Evolutionary conservation across 2,888 invertebrate species (phyloP).

Genomic region (Helobdella robusta): DNA sequence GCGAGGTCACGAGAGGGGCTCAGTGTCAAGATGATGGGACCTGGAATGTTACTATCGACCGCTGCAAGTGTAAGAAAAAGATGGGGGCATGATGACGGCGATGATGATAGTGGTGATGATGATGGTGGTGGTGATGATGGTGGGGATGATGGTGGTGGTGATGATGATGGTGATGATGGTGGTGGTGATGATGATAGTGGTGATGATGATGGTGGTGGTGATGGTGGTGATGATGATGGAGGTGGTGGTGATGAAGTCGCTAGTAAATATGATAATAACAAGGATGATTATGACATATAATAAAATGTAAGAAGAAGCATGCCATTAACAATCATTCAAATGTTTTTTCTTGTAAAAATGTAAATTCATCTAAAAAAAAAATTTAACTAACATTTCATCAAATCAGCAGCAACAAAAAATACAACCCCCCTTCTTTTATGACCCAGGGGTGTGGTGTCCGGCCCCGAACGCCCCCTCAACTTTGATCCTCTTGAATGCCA

Average conservation of each 20-base stretch:
- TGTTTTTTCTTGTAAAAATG: no score
- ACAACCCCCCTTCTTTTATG: background rate
- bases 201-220: no score
- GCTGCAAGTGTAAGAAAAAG: conserved; percentile 11
- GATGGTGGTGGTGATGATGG: background rate
- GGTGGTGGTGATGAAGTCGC: no score
- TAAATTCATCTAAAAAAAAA: no score
- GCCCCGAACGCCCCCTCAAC: background rate
- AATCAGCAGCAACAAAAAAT: background rate
- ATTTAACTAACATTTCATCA: no score
- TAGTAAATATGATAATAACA: no score
- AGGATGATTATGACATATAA: background rate
- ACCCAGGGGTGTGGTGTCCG: conserved; percentile 19
- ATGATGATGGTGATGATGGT: no score
- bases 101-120: background rate
- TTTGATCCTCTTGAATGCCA: conserved; percentile 6
- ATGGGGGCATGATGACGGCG: background rate
- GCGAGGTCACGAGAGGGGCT: background rate
- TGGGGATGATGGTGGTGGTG: no score
- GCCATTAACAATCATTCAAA: background rate
- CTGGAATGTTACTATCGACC: conserved; percentile 3
- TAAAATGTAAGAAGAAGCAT: background rate
- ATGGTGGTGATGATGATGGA: no score
- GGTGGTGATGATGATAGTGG: no score
- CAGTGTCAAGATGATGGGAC: conserved; percentile 8